Percentiles rank a stretch among this genome's conserved stretches.
Conservation (phyloP, 1,140 invertebrate species). For the Drosophila azteca region DNA sequence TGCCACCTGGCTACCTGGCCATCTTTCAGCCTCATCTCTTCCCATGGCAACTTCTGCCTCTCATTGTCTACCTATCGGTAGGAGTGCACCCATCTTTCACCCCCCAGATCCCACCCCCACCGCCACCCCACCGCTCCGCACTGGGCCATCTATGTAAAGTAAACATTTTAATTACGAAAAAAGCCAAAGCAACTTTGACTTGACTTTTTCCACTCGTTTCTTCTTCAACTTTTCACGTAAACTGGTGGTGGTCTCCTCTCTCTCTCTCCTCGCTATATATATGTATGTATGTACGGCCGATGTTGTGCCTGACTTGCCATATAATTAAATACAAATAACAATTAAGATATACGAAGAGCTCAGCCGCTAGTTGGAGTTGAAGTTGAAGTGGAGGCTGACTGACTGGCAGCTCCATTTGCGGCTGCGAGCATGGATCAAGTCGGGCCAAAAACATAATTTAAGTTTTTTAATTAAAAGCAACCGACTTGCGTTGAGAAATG, state of each 20-base stretch:
- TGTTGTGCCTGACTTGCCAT: conserved; percentile 32
- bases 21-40: not conserved
- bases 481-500: conserved; percentile 33
- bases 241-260: not conserved
- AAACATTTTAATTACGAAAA: conserved; percentile 57
- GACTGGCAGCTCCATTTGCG: conserved; percentile 29
- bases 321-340: conserved; percentile 73
- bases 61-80: conserved; percentile 14
- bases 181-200: conserved; percentile 38
- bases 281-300: too few species aligned
- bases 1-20: not conserved
- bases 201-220: conserved; percentile 34
- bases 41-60: not conserved
- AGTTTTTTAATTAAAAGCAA: conserved; percentile 68
- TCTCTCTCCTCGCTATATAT: too few species aligned
- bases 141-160: conserved; percentile 50
- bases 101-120: conserved; percentile 3
- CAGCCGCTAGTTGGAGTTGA: too few species aligned
- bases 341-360: conserved; percentile 52
- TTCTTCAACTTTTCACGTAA: conserved; percentile 40
- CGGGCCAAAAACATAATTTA: conserved; percentile 45
- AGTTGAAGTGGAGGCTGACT: conserved; percentile 7
- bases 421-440: conserved; percentile 24
- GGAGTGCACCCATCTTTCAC: too few species aligned
- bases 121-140: not conserved